phyloP scores from a whole-genome alignment of 2,113 vertebrate genomes.

The Dromas ardeola region DNA sequence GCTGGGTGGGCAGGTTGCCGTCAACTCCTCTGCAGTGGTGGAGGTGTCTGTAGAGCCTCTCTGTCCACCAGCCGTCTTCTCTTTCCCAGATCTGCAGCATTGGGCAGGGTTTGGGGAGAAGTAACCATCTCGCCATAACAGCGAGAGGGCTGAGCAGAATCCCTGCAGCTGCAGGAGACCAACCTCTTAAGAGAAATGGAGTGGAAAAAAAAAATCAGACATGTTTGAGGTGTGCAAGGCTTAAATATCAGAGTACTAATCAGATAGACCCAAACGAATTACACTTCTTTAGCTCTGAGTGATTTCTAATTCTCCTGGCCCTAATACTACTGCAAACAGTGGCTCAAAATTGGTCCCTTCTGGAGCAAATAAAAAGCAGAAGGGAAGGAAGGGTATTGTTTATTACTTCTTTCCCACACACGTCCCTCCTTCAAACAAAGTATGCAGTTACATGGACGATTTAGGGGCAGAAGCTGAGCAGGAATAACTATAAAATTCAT shows the following conservation, averaged over 20 bases:
- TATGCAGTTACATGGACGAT: slow-evolving; percentile 18
- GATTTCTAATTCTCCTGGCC: not conserved
- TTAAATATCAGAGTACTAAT: not conserved
- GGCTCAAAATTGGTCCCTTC: not conserved
- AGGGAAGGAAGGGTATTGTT: not conserved
- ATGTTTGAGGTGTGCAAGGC: not conserved
- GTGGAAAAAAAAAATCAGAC: not conserved
- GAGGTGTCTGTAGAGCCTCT: not conserved
- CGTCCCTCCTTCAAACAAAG: not conserved
- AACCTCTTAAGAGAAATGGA: not conserved
- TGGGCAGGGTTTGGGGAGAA: not conserved
- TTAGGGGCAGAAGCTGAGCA: slow-evolving; percentile 37
- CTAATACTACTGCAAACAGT: not conserved
- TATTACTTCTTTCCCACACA: not conserved
- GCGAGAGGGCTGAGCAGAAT: not conserved
- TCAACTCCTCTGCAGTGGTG: not conserved
- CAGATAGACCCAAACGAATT: not conserved
- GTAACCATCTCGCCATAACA: not conserved
- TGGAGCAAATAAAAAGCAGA: slow-evolving; percentile 18
- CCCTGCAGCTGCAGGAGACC: not conserved
- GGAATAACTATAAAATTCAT: slow-evolving; percentile 55
- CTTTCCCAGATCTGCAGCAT: not conserved
- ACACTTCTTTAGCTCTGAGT: not conserved
- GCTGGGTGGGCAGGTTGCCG: not conserved
- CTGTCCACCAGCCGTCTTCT: rapidly evolving